Evolutionary conservation across 2,888 invertebrate genomes (phyloP), one percentile per base, ranked within the genome.

Genomic region (Xestia ashworthii): DNA sequence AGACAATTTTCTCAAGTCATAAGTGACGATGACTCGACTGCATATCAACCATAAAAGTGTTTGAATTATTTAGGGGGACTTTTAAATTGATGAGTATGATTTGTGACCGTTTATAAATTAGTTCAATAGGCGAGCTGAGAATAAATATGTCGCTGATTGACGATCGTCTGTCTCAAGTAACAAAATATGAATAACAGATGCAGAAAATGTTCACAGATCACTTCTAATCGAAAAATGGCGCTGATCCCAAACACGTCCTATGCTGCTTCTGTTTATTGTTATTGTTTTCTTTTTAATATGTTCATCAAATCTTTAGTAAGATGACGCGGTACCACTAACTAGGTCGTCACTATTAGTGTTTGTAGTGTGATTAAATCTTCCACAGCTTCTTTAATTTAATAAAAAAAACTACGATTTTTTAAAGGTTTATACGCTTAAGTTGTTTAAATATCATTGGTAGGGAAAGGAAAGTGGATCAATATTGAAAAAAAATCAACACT

Each of bases 71-170:
- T 74, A 89, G 86, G 71, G 74, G 81, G 84, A 80, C 85, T 82
- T 71, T 78, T 87, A 88, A 88, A 89, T 89, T 88, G 85, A 87
- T 87, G 84, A 82, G 84, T 88, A 89, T 88, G 89, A 91, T 91
- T 90, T 89, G 83, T 86, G 78, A 83, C 79, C 80, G 75, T 78
- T 71, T 81, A 86, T 89, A 89, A 90, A 90, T 92, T 91, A 90
- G 88, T 89, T 89, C 89, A 92, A 91, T 89, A 85, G 88, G 83
- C 80, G 73, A 74, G 86, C 78, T 67, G 76, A 79, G 79, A 83
- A 88, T 86, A 83, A 84, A 87, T 87, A 85, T 76, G 85, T 83
- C 82, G 80, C 16, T 71, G 73, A 74, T 71, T 75, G 75, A 84
- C 69, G 68, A 12, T 48, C 22, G 50, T 22, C 6, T 16, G 74